phyloP scores from a whole-genome alignment of 37 sponge, comb jelly and placozoan genomes.

The Halisarca cf. caerulea region DNA sequence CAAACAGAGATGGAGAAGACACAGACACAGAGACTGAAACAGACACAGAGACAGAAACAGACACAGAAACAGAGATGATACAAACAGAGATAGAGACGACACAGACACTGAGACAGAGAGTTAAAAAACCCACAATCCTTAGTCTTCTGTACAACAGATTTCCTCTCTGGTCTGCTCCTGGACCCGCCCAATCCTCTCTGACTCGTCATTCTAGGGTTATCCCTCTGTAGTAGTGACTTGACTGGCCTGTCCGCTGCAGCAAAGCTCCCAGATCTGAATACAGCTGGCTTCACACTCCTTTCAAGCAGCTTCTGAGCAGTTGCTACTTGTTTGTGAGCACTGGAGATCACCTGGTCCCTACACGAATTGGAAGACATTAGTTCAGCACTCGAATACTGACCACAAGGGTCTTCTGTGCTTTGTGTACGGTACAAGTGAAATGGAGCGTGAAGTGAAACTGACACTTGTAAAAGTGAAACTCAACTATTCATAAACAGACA shows the following conservation, averaged over 20 bases:
- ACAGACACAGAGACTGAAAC: too few relatives aligned
- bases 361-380: background rate
- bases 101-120: too few relatives aligned
- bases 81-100: too few relatives aligned
- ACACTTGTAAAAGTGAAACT: background rate
- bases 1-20: too few relatives aligned
- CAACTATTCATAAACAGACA: too few relatives aligned
- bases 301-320: background rate
- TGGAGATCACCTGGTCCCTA: background rate
- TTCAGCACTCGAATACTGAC: background rate
- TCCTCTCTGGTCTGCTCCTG: background rate
- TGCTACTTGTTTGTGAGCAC: background rate
- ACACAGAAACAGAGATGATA: too few relatives aligned
- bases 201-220: too few relatives aligned
- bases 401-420: background rate
- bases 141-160: background rate
- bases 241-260: constrained; percentile 1
- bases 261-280: constrained; percentile 11
- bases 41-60: too few relatives aligned
- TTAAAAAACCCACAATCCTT: too few relatives aligned
- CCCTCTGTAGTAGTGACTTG: background rate
- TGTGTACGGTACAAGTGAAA: background rate
- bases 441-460: constrained; percentile 2
- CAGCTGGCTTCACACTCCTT: background rate
- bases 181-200: constrained; percentile 3